phyloP scores from a whole-genome alignment of 2,113 vertebrate genomes.

The Cephalopholis sonnerati region DNA sequence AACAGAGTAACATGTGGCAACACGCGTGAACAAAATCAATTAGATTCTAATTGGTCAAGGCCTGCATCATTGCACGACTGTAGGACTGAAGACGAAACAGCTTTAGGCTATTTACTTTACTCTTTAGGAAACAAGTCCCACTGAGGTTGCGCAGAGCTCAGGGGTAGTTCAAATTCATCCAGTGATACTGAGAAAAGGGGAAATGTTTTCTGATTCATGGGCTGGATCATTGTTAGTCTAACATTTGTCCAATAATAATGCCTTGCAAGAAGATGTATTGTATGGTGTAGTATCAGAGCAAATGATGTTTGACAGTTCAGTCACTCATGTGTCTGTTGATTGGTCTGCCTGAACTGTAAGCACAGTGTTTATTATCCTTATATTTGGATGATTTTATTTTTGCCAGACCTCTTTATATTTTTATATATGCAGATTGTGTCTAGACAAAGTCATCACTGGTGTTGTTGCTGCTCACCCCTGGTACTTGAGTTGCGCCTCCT shows the following conservation, averaged over 20 bases:
- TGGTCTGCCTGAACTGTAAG: background rate
- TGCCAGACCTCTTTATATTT: background rate
- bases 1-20: conserved; percentile 18
- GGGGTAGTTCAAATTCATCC: background rate
- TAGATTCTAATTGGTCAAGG: conserved; percentile 52
- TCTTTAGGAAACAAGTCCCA: background rate
- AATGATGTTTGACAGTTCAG: background rate
- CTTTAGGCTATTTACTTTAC: conserved; percentile 14
- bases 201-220: background rate
- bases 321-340: background rate
- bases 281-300: background rate
- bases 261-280: background rate
- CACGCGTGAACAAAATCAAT: conserved; percentile 24
- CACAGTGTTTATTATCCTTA: background rate
- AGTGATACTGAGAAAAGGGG: background rate
- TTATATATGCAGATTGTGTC: background rate
- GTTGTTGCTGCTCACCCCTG: background rate
- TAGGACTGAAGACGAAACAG: conserved; percentile 28
- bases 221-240: background rate
- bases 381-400: background rate
- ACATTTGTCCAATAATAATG: conserved; percentile 13
- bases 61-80: conserved; percentile 8
- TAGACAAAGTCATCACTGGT: background rate
- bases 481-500: background rate
- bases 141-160: background rate